Evolutionary conservation across 2,797 vertebrate genomes (phyloP).

Genomic region (Peromyscus eremicus): DNA sequence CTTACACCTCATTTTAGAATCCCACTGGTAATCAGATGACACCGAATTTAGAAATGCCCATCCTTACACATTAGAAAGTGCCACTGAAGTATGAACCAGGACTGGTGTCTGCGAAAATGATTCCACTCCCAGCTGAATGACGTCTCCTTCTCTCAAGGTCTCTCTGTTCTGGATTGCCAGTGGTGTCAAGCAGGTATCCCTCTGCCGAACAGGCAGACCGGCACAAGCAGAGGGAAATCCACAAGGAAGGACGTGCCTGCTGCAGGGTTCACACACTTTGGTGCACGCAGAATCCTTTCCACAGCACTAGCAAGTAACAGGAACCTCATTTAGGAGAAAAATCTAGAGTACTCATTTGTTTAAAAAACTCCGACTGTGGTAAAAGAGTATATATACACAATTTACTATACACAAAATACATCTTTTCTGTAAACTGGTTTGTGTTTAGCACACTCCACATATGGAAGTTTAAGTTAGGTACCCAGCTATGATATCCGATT

Average conservation of each 20-base stretch:
- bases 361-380: conserved; percentile 75
- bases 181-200: not conserved
- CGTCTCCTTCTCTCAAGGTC: not conserved
- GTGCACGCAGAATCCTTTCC: conserved; percentile 74
- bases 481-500: conserved; percentile 43
- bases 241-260: conserved; percentile 64
- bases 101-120: not conserved
- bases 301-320: conserved; percentile 82
- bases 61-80: not conserved
- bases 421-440: conserved; percentile 85
- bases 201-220: conserved; percentile 45
- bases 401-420: conserved; percentile 84
- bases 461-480: conserved; percentile 73
- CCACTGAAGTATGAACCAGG: not conserved
- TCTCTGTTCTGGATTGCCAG: not conserved
- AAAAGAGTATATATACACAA: conserved; percentile 86
- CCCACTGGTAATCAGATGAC: not conserved
- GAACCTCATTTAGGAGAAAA: conserved; percentile 80
- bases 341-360: conserved; percentile 83
- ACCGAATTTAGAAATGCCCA: not conserved
- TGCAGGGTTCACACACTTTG: conserved; percentile 62
- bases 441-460: conserved; percentile 81
- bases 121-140: not conserved
- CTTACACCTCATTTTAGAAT: not conserved
- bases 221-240: conserved; percentile 28